Evolutionary conservation across 2,113 vertebrate genomes (phyloP), one percentile per base, ranked within the genome.

Genomic region (Trogon surrucura): DNA sequence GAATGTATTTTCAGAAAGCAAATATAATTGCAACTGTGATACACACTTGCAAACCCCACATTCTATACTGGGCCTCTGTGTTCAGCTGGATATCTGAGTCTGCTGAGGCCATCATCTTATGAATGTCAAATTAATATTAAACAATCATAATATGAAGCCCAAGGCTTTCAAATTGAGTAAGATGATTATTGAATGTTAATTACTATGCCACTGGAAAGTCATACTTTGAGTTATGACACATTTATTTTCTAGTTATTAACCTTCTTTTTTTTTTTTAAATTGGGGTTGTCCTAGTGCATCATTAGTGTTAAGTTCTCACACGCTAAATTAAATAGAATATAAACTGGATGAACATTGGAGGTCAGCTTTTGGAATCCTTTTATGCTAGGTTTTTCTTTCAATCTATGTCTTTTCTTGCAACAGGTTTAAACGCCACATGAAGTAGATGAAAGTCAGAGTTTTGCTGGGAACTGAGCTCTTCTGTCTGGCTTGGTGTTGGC

Each of bases 121-220:
- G 92, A 95, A 90, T 75, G 82, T 91, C 94, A 91, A 67, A 87
- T 91, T 87, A 96, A 67, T 87, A 91, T 93, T 93, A 93, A 93
- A 74, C 26, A 94, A 88, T 80, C 75, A 81, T 95, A 78, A 75
- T 86, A 86, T 61, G 80, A 91, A 94, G 77, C 34, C 58, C 48
- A 77, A 32, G 60, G 48, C 57, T 72, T 88, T 94, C 54, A 90
- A 88, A 91, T 8, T 73, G 73, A 87, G 44, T 69, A 47, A 88
- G 73, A 54, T n/a, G 64, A 66, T 91, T 94, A 91, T 75, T 87
- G 88, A 90, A 87, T 86, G 80, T 75, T 93, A 96, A 94, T 96
- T 95, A 94, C 44, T 70, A 2, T 23, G 29, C 48, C 1, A 21
- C 85, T 85, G 67, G 88, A 94, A 94, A 96, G 82, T 88, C 64